phyloP scores from a whole-genome alignment of 2,797 vertebrate species.

The Odontamblyopus lacepedii region DNA sequence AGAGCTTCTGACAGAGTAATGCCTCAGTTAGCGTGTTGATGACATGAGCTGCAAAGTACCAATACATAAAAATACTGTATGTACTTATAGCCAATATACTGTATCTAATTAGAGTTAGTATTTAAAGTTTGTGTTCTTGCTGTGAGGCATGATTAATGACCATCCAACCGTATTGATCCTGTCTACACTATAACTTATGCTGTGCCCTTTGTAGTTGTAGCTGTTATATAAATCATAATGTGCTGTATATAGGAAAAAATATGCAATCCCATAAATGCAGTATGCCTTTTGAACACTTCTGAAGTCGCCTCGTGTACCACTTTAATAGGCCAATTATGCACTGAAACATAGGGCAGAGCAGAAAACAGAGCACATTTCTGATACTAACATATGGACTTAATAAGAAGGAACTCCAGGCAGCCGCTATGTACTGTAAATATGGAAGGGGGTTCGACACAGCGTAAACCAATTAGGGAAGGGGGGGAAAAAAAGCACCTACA shows the following conservation, averaged over 20 bases:
- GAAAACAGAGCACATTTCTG: constrained; percentile 15
- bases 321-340: neutral
- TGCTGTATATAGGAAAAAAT: neutral
- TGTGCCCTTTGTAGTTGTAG: neutral
- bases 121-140: no score
- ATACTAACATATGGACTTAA: constrained; percentile 42
- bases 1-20: no score
- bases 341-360: constrained; percentile 31
- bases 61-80: no score
- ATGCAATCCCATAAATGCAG: neutral
- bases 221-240: constrained; percentile 3
- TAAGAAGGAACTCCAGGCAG: constrained; percentile 29
- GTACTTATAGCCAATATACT: no score
- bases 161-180: neutral
- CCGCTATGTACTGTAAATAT: constrained; percentile 16
- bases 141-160: no score
- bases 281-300: constrained; percentile 1
- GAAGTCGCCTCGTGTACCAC: constrained; percentile 11
- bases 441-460: constrained; percentile 25
- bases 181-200: neutral
- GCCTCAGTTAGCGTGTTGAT: no score
- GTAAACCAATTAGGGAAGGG: constrained; percentile 34
- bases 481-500: constrained; percentile 30
- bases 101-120: no score
- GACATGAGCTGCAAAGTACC: no score